Evolutionary conservation across 2,797 vertebrate species (phyloP).

Genomic region (Clarias fuscus): DNA sequence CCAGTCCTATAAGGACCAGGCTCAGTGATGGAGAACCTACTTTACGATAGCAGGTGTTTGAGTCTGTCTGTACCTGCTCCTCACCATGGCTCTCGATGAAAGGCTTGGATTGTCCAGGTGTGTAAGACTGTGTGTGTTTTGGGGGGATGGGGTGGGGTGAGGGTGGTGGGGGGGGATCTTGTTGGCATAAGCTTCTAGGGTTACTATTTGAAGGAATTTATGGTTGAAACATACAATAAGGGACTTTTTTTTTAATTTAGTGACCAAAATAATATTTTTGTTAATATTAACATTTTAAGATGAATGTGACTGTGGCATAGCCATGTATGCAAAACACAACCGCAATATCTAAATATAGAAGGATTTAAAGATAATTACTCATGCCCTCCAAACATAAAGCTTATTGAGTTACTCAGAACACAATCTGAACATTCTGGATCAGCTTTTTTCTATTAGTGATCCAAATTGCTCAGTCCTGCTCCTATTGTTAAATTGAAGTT

Average conservation of each 20-base stretch:
- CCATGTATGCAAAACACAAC: not conserved
- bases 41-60: constrained; percentile 80
- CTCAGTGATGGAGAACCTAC: constrained; percentile 82
- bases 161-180: not conserved
- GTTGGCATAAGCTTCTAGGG: constrained; percentile 63
- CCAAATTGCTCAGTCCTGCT: not conserved
- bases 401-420: constrained; percentile 11
- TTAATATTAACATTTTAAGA: not conserved
- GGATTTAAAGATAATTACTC: constrained; percentile 16
- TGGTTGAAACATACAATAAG: constrained; percentile 63
- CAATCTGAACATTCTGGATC: not conserved
- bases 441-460: constrained; percentile 8
- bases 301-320: not conserved
- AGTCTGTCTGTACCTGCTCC: constrained; percentile 77
- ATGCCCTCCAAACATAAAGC: constrained; percentile 3
- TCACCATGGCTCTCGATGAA: constrained; percentile 76
- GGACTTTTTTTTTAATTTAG: constrained; percentile 33
- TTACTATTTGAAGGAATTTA: constrained; percentile 70
- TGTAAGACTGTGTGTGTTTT: constrained; percentile 64
- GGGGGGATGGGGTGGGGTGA: constrained; percentile 69
- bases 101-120: constrained; percentile 75
- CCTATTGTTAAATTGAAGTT: not conserved
- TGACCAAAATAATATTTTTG: not conserved
- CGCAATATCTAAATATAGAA: not conserved
- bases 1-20: constrained; percentile 78